phyloP scores from a whole-genome alignment of 2,888 invertebrate species.

The Drosophila neoperkinsi region DNA sequence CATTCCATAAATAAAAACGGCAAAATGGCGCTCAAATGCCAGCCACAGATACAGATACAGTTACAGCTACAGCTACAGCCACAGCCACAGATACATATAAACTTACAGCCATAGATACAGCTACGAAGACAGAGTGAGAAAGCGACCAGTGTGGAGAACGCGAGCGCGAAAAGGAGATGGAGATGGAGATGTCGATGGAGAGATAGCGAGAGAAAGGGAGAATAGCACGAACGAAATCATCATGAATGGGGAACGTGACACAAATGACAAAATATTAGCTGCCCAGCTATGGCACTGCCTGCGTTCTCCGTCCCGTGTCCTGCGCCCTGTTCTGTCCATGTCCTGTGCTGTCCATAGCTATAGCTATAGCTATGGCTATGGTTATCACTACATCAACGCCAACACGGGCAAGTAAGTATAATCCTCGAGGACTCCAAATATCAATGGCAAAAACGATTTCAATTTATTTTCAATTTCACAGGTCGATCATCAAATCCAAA shows the following conservation, averaged over 20 bases:
- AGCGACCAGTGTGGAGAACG: neutral
- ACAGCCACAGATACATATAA: conserved; percentile 10
- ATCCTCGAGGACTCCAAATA: conserved; percentile 30
- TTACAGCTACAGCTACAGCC: conserved; percentile 16
- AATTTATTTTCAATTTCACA: conserved; percentile 46
- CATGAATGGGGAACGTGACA: conserved; percentile 82
- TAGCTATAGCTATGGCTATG: conserved; percentile 50
- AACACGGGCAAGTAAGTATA: conserved; percentile 86
- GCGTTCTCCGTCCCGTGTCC: conserved; percentile 1
- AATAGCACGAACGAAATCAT: conserved; percentile 69
- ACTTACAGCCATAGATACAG: conserved; percentile 14
- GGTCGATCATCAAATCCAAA: conserved; percentile 64
- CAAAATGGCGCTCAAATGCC: conserved; percentile 76
- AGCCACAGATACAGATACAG: conserved; percentile 37
- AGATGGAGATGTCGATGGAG: conserved; percentile 1
- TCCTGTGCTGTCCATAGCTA: conserved; percentile 21
- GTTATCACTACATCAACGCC: conserved; percentile 98
- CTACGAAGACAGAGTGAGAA: conserved; percentile 3
- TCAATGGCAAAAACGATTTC: conserved; percentile 2
- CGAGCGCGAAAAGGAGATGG: conserved; percentile 6
- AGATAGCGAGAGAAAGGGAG: neutral
- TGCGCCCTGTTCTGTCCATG: conserved; percentile 7
- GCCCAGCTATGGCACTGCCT: conserved; percentile 60
- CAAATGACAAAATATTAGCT: conserved; percentile 82
- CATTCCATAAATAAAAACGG: conserved; percentile 77